phyloP scores from a whole-genome alignment of 2,888 invertebrate species.

The Penaeus monodon region DNA sequence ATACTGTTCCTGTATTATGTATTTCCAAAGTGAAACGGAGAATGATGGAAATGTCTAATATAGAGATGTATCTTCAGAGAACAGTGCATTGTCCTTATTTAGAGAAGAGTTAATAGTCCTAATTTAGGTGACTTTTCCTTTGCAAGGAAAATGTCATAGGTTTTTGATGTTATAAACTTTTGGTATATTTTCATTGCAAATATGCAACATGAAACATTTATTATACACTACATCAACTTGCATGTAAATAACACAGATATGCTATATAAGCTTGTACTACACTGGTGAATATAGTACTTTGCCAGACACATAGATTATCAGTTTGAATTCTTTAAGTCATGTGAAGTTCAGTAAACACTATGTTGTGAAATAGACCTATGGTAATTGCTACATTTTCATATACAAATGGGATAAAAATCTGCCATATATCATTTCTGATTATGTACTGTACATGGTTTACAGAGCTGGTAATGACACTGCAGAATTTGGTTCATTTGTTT shows the following conservation, averaged over 20 bases:
- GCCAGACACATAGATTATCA: slow-evolving; percentile 25
- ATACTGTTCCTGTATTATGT: too few relatives aligned
- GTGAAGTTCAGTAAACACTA: slow-evolving; percentile 9
- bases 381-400: too few relatives aligned
- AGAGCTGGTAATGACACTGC: not conserved
- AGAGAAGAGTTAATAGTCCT: slow-evolving; percentile 11
- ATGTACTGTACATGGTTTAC: too few relatives aligned
- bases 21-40: too few relatives aligned
- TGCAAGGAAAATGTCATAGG: slow-evolving; percentile 33
- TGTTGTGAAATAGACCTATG: too few relatives aligned
- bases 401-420: too few relatives aligned
- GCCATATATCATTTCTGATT: too few relatives aligned
- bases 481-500: slow-evolving; percentile 19
- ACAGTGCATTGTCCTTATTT: not conserved
- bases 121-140: slow-evolving; percentile 20
- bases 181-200: slow-evolving; percentile 36
- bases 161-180: slow-evolving; percentile 34
- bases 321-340: slow-evolving; percentile 27
- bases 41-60: too few relatives aligned
- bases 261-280: slow-evolving; percentile 37
- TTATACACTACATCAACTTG: slow-evolving; percentile 22
- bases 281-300: slow-evolving; percentile 35
- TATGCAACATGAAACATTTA: slow-evolving; percentile 35
- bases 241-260: slow-evolving; percentile 49
- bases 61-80: slow-evolving; percentile 12